A percentile compares a stretch with the other conserved stretches of the same genome.
Conservation (phyloP, 2,888 invertebrate genomes). For the Abrostola tripartita region DNA sequence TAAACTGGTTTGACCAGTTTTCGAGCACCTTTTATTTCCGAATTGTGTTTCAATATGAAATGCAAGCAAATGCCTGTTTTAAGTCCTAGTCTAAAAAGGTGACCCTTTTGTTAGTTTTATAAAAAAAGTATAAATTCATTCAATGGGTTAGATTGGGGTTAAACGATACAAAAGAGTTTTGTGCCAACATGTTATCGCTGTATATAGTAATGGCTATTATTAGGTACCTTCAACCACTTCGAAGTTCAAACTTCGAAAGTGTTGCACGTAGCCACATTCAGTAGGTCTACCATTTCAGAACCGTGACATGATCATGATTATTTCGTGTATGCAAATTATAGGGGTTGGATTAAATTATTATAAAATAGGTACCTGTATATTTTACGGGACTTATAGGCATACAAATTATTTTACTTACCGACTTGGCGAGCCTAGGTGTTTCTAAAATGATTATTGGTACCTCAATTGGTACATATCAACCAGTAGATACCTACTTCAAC, state of each 20-base stretch:
- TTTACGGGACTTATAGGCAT: too few species aligned
- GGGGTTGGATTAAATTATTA: too few species aligned
- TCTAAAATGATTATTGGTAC: too few species aligned
- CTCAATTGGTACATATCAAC: too few species aligned
- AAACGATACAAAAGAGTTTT: not conserved
- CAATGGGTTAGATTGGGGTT: not conserved
- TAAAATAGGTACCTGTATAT: too few species aligned
- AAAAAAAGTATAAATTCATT: conserved; percentile 1
- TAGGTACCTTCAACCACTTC: not conserved
- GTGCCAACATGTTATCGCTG: not conserved
- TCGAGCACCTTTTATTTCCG: not conserved
- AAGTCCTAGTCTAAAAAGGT: not conserved
- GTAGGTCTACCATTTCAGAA: not conserved
- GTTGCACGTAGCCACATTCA: not conserved
- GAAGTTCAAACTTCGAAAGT: not conserved
- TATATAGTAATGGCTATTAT: not conserved
- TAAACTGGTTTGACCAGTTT: not conserved
- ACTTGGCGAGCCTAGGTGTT: too few species aligned
- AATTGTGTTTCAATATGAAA: not conserved
- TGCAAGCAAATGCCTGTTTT: not conserved
- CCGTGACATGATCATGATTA: not conserved
- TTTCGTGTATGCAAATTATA: not conserved
- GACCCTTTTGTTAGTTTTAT: not conserved
- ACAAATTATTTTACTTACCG: too few species aligned
- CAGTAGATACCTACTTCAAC: too few species aligned